Base-by-base conservation (phyloP, 2,113 vertebrate species). In the Catharus bicknelli region DNA sequence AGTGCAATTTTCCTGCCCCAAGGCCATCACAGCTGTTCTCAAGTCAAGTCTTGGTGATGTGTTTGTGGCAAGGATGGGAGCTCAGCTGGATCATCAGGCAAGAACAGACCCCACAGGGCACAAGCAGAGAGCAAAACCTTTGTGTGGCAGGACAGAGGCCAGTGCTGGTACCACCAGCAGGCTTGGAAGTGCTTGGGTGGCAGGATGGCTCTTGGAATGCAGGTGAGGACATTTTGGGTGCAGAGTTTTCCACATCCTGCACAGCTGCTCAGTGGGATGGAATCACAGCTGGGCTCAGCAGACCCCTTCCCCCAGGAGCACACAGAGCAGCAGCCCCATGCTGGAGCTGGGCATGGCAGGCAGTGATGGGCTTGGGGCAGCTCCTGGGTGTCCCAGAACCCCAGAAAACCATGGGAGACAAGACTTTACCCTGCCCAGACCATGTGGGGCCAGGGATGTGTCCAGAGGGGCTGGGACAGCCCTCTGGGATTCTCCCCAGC, bases 351-450 rank as follows among this genome's bases (percentile, higher is more conserved):
- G 34, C 69, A n/a, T 0, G 5, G 53, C 3, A 13, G 64, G 59
- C 38, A 57, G 13, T 3, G 9, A 9, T 0, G 0, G 45, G 45
- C 73, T 78, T 85, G 86, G 2, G 0, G 47, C 53, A 16, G 27
- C 68, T 84, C 7, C 1, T 9, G 21, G 9, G 15, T 12, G 5
- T 62, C 57, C 72, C 2, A 2, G 18, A 59, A 7, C 27, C 27
- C 47, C 7, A 30, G 6, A 15, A 21, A 40, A 48, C 20, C 5
- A 5, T 0, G 1, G 51, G 14, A 48, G 25, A 5, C 0, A 20
- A 53, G 38, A 7, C 53, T 83, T 53, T 17, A 57, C 38, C 67
- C 29, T 47, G 10, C 53, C n/a, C 0, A 3, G 70, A 48, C 22
- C 4, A 0, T 9, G 30, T 36, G 17, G 38, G 69, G 21, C 17